Conservation (phyloP, 1,140 invertebrate genomes). For the Nasonia giraulti region DNA sequence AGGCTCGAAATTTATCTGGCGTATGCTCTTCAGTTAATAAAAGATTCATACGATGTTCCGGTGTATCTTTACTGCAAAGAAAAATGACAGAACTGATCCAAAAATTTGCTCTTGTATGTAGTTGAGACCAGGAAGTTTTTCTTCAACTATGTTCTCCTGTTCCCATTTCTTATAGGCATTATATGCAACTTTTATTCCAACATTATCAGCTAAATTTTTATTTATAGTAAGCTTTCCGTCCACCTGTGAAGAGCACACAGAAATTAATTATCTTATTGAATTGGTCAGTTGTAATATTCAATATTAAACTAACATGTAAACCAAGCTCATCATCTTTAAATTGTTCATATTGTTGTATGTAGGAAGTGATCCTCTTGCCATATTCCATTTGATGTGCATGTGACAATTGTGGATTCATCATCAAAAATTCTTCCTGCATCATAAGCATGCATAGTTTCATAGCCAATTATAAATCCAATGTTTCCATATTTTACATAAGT, state of each 20-base stretch:
- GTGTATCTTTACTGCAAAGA: background rate
- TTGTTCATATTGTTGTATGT: conserved; percentile 58
- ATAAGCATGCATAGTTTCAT: conserved; percentile 79
- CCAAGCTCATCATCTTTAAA: conserved; percentile 38
- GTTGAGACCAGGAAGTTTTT: conserved; percentile 31
- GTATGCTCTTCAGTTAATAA: conserved; percentile 23
- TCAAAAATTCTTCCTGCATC: conserved; percentile 69
- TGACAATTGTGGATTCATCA: conserved; percentile 63
- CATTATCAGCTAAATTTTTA: conserved; percentile 42
- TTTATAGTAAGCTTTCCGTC: background rate
- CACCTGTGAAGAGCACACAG: background rate
- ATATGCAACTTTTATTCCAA: conserved; percentile 10
- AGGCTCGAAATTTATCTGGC: conserved; percentile 1
- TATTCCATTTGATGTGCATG: conserved; percentile 59
- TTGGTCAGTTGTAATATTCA: background rate
- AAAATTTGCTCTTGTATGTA: conserved; percentile 42
- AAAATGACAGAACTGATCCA: conserved; percentile 30
- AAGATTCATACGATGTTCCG: conserved; percentile 61
- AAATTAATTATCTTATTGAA: background rate
- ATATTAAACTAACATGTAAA: conserved; percentile 40
- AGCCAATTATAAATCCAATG: conserved; percentile 77
- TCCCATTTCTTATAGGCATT: conserved; percentile 22
- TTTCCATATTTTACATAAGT: conserved; percentile 72
- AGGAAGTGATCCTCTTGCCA: conserved; percentile 59
- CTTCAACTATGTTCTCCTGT: conserved; percentile 29